Percentiles rank a stretch among this genome's conserved stretches.
These are phyloP conservation scores for Schmidtea mediterranea DNA, from an alignment of 1,140 invertebrate genomes.

Conservation along the genomic window DNA sequence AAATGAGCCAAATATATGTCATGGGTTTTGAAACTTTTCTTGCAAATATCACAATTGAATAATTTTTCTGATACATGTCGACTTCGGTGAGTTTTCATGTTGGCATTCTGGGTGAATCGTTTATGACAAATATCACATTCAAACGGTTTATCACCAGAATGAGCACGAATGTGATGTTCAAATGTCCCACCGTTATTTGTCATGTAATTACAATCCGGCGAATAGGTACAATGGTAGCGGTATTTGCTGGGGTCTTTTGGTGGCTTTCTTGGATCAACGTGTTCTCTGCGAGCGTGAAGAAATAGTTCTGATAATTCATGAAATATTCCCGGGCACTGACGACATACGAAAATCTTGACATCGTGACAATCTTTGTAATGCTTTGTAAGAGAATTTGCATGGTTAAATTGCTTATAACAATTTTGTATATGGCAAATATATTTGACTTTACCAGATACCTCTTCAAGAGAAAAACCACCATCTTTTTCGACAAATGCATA, in stretches of 20 bases:
- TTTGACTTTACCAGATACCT: too few relatives aligned
- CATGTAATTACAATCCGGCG: not conserved
- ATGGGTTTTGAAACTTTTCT: not conserved
- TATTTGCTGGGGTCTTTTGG: not conserved
- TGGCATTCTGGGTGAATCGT: constrained; percentile 6
- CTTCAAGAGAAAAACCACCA: too few relatives aligned
- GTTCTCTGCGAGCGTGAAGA: not conserved
- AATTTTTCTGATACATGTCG: constrained; percentile 4
- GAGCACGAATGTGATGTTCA: constrained; percentile 7
- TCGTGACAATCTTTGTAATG: not conserved
- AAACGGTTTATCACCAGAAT: constrained; percentile 9
- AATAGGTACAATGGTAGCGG: not conserved
- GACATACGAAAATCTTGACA: not conserved
- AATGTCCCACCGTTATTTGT: constrained; percentile 4
- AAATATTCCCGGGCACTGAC: not conserved
- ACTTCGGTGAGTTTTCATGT: constrained; percentile 8
- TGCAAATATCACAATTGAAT: constrained; percentile 3
- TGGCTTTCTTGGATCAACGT: not conserved
- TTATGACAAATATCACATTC: constrained; percentile 11
- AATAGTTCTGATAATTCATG: not conserved
- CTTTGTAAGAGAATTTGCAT: not conserved
- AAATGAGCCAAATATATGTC: not conserved
- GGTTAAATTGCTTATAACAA: not conserved
- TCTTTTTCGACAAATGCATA: too few relatives aligned
- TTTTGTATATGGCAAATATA: not conserved